Evolutionary conservation across 2,797 vertebrate genomes (phyloP), one percentile per base, ranked within the genome.

Genomic region (Knipowitschia caucasica): DNA sequence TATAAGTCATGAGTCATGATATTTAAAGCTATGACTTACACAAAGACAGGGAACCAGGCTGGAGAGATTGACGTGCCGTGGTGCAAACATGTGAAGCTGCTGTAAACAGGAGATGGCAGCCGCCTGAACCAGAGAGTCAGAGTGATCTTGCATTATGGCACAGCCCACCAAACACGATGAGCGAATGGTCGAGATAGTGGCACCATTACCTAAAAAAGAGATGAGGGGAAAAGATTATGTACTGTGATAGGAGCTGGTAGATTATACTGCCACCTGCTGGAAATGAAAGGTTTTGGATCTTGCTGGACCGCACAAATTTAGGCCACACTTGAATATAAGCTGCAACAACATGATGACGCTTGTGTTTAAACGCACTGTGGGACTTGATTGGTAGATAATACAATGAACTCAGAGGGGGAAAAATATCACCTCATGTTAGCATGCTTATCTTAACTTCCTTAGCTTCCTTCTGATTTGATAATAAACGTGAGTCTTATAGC

Each of bases 71-170:
- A 99, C 97, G 0, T 99, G 97, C 0, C 96, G 91, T 3, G 96
- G 97, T 25, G 97, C 97, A 52, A 99, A 99, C 97, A 99, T 98
- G 73, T 99, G 97, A 61, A 99, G 92, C 75, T 99, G 97, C 84
- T 99, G 97, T 71, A 99, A 91, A 77, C 97, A 99, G 23, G 96
- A 98, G 81, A 99, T 98, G 65, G 97, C 97, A 17, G 96, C 96
- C 21, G 97, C 96, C 81, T 99, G 97, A 49, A 99, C 97, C 1
- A 99, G 92, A 0, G 97, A 98, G 69, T 99, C 97, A 0, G 96
- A 98, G 77, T 99, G 96, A 78, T 98, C 97, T 84, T 99, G 97
- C 78, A 98, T 99, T 77, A 99, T 99, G 21, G 96, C 95, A 70
- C 97, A 99, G 17, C 96, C 97, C 60, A 99, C 97, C 83, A 99